Evolutionary conservation across 2,888 invertebrate species (phyloP), one percentile per base, ranked within the genome.

Genomic region (Oxystoma pomonae): DNA sequence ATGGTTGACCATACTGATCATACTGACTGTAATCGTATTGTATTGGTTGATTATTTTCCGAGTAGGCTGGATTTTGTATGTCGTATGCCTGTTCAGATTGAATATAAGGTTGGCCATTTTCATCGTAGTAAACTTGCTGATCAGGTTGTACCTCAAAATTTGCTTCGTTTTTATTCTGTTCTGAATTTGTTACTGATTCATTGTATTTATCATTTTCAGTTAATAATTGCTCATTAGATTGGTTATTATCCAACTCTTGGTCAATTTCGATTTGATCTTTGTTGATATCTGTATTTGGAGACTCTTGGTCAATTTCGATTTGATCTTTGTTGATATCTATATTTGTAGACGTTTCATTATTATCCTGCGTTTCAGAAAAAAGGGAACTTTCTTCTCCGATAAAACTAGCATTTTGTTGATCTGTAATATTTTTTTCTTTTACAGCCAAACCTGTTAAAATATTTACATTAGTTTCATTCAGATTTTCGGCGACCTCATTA

Each of bases 1-100:
- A 52, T 7, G 57, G 65, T 60, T 72, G 70, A 16, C 68, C 70
- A 61, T 68, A 70, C 64, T 71, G 69, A 53, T 75, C 73, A 59
- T 75, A 74, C 17, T 72, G 68, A 22, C 60, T 62, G 9, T 58
- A 56, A 49, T 69, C 67, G 49, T 70, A 69, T 35, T 72, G 69
- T 19, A 67, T 65, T 9, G 57, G 59, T 60, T 73, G 69, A 20
- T 69, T 66, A 66, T 69, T 69, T 67, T 70, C 65, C 58, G 70
- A 67, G 53, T 70, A 70, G 57, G 18, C 59, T 57, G 35, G 50
- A 9, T 51, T 68, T 62, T 57, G 16, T 50, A 50, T 12, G 58
- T 58, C 58, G 21, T 57, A 19, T 57, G 17, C 57, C 20, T 19
- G 20, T 5, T 50, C 20, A 57, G 53, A 17, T 57, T 56, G 21